Percentiles rank a stretch among this genome's conserved stretches.
phyloP scores from a whole-genome alignment of 2,888 invertebrate species.

The Luperina nickerlii region DNA sequence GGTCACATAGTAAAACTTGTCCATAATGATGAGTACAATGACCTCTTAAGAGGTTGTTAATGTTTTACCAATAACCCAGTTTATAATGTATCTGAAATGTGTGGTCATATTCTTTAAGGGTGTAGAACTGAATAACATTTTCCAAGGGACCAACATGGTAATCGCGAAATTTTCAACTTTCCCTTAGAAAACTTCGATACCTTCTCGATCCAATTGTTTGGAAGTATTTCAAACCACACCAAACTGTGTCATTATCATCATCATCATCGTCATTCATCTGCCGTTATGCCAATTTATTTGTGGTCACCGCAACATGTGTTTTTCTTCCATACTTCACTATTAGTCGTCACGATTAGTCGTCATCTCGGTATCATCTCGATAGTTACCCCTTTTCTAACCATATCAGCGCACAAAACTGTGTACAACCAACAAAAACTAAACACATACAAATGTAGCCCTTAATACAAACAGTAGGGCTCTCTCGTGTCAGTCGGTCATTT shows the following conservation, averaged over 20 bases:
- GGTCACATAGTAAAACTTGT: no score
- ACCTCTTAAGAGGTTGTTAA: no score
- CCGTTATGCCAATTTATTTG: background rate
- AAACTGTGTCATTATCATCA: no score
- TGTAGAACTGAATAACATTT: no score
- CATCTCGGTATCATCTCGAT: no score
- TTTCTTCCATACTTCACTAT: background rate
- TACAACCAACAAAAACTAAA: background rate
- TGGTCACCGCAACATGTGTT: no score
- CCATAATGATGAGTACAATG: no score
- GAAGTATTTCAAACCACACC: background rate
- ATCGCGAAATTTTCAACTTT: background rate
- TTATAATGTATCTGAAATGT: no score
- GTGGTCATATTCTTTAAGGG: no score
- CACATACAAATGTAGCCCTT: conserved; percentile 3
- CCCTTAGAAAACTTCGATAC: background rate
- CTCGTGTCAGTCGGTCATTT: conserved; percentile 53
- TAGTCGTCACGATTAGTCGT: no score
- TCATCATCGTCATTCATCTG: no score
- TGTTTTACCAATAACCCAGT: no score
- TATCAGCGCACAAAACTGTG: background rate
- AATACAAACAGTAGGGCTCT: conserved; percentile 47
- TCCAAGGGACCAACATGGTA: background rate
- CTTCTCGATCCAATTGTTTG: background rate
- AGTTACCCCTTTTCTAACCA: background rate